Conservation (phyloP, 2,888 invertebrate genomes). For the Amorpha juglandis region DNA sequence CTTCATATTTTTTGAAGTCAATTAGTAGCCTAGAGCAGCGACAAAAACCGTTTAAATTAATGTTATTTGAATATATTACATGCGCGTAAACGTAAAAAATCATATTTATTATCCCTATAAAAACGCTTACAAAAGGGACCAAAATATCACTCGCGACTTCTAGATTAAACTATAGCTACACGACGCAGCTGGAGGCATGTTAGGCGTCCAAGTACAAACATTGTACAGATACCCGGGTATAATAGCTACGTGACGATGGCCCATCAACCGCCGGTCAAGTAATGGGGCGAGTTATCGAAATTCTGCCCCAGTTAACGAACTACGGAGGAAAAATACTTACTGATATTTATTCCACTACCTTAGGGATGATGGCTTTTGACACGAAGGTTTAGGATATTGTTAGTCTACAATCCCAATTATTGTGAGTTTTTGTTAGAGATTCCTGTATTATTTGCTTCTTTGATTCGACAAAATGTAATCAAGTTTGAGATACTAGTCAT, state of each 20-base stretch:
- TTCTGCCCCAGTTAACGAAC: conserved; percentile 9
- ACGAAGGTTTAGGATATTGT: background rate
- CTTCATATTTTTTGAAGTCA: too few species aligned
- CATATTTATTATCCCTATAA: too few species aligned
- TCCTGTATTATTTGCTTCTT: too few species aligned
- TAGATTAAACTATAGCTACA: background rate
- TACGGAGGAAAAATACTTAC: background rate
- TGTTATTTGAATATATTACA: too few species aligned
- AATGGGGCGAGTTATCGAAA: conserved; percentile 20
- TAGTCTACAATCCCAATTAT: too few species aligned
- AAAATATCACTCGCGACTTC: background rate
- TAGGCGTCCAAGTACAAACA: conserved; percentile 12
- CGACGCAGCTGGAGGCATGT: background rate
- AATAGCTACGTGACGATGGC: conserved; percentile 28
- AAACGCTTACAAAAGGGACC: too few species aligned
- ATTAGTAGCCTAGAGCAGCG: too few species aligned
- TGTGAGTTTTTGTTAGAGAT: too few species aligned
- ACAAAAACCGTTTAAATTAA: too few species aligned
- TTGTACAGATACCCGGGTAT: background rate
- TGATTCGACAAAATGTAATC: too few species aligned
- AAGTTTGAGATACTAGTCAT: too few species aligned
- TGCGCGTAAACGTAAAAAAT: too few species aligned
- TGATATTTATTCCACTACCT: conserved; percentile 7
- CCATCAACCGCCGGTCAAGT: conserved; percentile 20
- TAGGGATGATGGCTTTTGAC: conserved; percentile 15